Percentiles rank a stretch among this genome's conserved stretches.
Conservation (phyloP, 2,113 vertebrate genomes). For the Equus przewalskii region DNA sequence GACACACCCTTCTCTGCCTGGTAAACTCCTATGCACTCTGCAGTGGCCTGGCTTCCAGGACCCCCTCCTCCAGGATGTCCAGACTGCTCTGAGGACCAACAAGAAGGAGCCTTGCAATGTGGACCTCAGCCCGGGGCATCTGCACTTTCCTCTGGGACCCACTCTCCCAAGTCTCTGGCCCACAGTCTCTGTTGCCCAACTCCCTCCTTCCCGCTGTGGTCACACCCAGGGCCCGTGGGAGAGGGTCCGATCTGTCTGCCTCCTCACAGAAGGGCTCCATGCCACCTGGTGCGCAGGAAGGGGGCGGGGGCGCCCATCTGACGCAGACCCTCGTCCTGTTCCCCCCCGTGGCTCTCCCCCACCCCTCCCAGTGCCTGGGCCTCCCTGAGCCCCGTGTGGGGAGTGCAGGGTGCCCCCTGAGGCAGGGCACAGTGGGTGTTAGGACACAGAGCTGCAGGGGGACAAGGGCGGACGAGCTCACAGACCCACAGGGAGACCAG, state of each 20-base stretch:
- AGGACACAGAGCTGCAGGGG: neutral
- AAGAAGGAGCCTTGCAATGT: rapidly evolving
- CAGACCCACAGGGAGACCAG: rapidly evolving
- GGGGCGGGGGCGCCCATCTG: neutral
- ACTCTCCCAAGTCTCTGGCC: neutral
- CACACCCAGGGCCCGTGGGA: neutral
- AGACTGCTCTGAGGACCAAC: neutral
- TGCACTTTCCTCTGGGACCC: neutral
- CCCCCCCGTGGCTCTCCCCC: too few species aligned
- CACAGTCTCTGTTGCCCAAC: neutral
- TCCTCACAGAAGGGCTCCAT: rapidly evolving
- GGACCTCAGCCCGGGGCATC: neutral
- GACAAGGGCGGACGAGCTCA: rapidly evolving
- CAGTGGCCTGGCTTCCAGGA: neutral
- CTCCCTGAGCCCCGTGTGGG: neutral
- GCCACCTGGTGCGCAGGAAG: neutral
- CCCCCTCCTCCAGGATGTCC: neutral
- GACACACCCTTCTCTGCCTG: neutral
- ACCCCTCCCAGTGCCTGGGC: too few species aligned
- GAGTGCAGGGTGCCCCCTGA: neutral
- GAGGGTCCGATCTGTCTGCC: rapidly evolving
- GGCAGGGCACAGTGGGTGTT: rapidly evolving
- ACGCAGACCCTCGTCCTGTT: too few species aligned
- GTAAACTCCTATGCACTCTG: neutral
- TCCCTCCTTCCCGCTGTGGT: neutral